Evolutionary conservation across 2,888 invertebrate species (phyloP), one percentile per base, ranked within the genome.

Genomic region (Ariolimax columbianus): DNA sequence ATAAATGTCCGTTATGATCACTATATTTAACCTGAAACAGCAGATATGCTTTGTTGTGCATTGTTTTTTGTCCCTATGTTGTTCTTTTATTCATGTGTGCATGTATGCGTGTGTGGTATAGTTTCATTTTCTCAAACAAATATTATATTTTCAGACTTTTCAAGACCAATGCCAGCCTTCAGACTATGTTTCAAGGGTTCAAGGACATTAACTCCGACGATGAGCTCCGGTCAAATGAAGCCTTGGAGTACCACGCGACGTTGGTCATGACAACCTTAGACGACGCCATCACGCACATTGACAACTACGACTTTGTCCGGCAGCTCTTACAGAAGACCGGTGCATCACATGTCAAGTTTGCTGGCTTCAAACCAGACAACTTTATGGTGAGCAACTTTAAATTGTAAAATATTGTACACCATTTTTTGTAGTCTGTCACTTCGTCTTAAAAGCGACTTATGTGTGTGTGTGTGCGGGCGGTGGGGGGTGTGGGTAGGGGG

Each of bases 261-360:
- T 97, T 97, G 91, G 97, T 98, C 47, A 98, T 98, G 97, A 96
- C 96, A 91, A 97, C 97, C 0, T 94, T 98, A 87, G 97, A 98
- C 93, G 97, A 97, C 92, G 97, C 97, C 87, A 97, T 98, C 94
- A 96, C 97, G 93, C 96, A 97, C 40, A 95, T 98, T 86, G 97
- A 97, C 92, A 96, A 97, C 93, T 95, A 97, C 94, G 97, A 97
- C 94, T 96, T 96, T 92, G 97, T 97, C 95, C 96, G 97, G 94
- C 96, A 96, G 91, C 97, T 96, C 93, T 95, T 98, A 84, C 96
- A 97, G 92, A 96, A 97, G 94, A 96, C 97, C 79, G 98, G 97
- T 6, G 96, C 96, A 81, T 96, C 97, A 83, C 98, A 98, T 94
- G 95, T 96, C 88, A 96, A 96, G 94, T 97, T 98, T 95, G 96